phyloP scores from a whole-genome alignment of 1,140 invertebrate species.

The Bradysia coprophila region DNA sequence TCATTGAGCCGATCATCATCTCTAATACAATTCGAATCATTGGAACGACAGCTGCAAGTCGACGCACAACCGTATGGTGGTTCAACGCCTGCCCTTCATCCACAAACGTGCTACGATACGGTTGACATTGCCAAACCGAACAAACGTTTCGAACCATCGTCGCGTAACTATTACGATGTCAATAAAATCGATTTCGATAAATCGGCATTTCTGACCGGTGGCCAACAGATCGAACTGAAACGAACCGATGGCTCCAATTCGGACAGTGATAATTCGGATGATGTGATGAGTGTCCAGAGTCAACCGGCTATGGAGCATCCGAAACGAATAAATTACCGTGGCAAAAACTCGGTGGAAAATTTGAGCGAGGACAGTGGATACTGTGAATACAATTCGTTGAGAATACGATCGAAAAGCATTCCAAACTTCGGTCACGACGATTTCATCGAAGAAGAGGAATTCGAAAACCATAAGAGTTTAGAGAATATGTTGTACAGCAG shows the following conservation, averaged over 20 bases:
- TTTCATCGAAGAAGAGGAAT: slow-evolving; percentile 17
- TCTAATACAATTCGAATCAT: slow-evolving; percentile 58
- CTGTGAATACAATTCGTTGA: slow-evolving; percentile 32
- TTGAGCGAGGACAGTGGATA: slow-evolving; percentile 57
- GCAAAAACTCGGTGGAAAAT: slow-evolving; percentile 46
- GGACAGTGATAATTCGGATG: background rate
- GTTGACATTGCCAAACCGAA: background rate
- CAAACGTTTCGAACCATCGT: slow-evolving; percentile 17
- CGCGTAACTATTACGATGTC: slow-evolving; percentile 20
- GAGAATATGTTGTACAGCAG: slow-evolving; percentile 6
- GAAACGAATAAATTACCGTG: slow-evolving; percentile 6
- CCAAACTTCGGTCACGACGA: slow-evolving; percentile 19
- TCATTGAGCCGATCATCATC: slow-evolving; percentile 50
- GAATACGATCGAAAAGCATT: slow-evolving; percentile 25
- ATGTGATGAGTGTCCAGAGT: background rate
- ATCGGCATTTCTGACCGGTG: background rate
- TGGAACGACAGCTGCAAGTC: slow-evolving; percentile 23
- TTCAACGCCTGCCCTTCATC: slow-evolving; percentile 12
- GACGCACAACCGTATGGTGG: background rate
- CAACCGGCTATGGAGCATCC: background rate
- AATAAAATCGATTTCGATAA: slow-evolving; percentile 16
- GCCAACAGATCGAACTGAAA: background rate
- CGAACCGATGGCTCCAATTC: background rate
- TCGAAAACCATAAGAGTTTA: slow-evolving; percentile 5
- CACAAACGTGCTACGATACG: slow-evolving; percentile 5